Evolutionary conservation across 2,797 vertebrate species (phyloP), one percentile per base, ranked within the genome.

Genomic region (Remorina albescens): DNA sequence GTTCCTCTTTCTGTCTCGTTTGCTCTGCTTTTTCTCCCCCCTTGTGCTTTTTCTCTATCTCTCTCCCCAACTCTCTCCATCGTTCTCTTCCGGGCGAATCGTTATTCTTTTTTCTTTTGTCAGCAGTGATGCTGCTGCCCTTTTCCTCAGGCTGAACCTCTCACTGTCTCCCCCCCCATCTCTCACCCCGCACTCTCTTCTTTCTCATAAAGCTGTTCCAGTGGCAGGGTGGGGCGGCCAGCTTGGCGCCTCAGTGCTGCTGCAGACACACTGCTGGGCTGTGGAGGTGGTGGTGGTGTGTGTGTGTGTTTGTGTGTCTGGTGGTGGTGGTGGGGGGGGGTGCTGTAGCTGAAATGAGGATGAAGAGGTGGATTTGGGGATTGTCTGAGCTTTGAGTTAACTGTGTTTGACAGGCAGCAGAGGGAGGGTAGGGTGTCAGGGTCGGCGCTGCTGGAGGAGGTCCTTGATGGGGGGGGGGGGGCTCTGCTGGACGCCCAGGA

Each of bases 321-420:
- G 26, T 25, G 15, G 63, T 19, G 30, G 41, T 7, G 32, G 54
- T 11, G 13, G 8, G 70, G 8, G 10, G 10, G n/a, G 70, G 67
- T 46, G 30, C 30, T 26, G 19, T 34, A 68, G 46, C 55, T 71
- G 39, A 4, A 2, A 2, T 4, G 69, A 81, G 72, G 74, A 81
- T 74, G 78, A 70, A 41, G 71, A 62, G 19, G 51, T 6, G 6
- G 64, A 59, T 44, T 54, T 74, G 79, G 74, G 65, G 61, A 55
- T 75, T 11, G 50, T 84, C 74, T 67, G 56, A 62, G 81, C 50
- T 62, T 64, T 86, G 83, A 86, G 81, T 83, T 94, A 94, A 94
- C 84, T 64, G 80, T 86, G 91, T 94, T 94, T 94, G 94, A 94
- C 94, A 94, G 89, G 86, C 83, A 84, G 65, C 73, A 83, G 74